Percentiles rank a stretch among this genome's conserved stretches.
Conservation (phyloP, 2,888 invertebrate genomes). For the Gandaritis pyraliata region DNA sequence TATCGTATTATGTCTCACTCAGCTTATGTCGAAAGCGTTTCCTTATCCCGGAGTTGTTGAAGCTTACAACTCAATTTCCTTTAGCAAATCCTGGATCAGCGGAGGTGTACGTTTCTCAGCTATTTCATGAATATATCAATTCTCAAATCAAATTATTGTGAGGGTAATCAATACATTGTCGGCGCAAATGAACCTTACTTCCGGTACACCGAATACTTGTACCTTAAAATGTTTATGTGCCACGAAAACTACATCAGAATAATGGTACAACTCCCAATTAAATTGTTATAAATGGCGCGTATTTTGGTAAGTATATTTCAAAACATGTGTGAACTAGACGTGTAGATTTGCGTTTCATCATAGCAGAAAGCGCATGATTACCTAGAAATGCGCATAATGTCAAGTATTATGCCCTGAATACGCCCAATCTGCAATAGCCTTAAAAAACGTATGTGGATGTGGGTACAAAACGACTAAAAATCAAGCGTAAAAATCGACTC, state of each 20-base stretch:
- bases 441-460: too few relatives aligned
- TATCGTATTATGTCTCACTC: slow-evolving; percentile 53
- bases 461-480: too few relatives aligned
- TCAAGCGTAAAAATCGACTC: too few relatives aligned
- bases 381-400: too few relatives aligned
- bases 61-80: slow-evolving; percentile 75
- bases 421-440: too few relatives aligned
- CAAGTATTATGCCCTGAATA: too few relatives aligned
- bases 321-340: too few relatives aligned
- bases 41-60: slow-evolving; percentile 59
- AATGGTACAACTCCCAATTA: too few relatives aligned
- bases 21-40: slow-evolving; percentile 58
- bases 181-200: slow-evolving; percentile 11
- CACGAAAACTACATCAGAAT: neutral
- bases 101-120: slow-evolving; percentile 60
- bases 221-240: neutral
- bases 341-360: too few relatives aligned
- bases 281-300: too few relatives aligned
- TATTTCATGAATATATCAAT: slow-evolving; percentile 64
- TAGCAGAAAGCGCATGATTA: too few relatives aligned
- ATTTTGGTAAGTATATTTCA: too few relatives aligned
- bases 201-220: slow-evolving; percentile 10
- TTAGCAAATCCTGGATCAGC: slow-evolving; percentile 69
- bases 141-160: slow-evolving; percentile 41
- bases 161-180: slow-evolving; percentile 37